Evolutionary conservation across 1,140 invertebrate genomes (phyloP).

Genomic region (Drosophila ogumai): DNA sequence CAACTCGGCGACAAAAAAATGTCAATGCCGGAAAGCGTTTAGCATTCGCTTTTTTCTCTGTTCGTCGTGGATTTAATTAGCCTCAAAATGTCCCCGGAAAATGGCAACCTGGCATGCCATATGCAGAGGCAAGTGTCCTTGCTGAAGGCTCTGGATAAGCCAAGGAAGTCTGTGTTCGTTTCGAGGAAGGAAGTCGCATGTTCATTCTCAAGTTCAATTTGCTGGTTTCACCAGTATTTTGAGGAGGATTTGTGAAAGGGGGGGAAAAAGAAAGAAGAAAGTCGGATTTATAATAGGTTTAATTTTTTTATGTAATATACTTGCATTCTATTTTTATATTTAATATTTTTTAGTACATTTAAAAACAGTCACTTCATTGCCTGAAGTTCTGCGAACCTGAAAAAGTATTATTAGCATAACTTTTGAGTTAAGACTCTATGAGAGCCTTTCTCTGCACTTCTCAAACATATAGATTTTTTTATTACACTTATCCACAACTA

Average conservation of each 20-base stretch:
- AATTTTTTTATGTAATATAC: too few species aligned
- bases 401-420: background rate
- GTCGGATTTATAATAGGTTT: background rate
- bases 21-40: constrained; percentile 80
- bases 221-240: constrained; percentile 35
- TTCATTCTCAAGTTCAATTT: constrained; percentile 75
- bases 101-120: constrained; percentile 70
- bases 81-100: constrained; percentile 69
- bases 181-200: constrained; percentile 69
- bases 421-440: background rate
- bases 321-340: too few species aligned
- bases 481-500: too few species aligned
- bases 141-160: constrained; percentile 47
- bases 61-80: constrained; percentile 74
- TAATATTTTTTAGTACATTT: too few species aligned
- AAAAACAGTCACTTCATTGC: too few species aligned
- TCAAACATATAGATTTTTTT: too few species aligned
- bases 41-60: constrained; percentile 60
- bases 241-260: background rate
- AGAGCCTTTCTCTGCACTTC: background rate
- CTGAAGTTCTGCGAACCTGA: too few species aligned
- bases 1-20: constrained; percentile 47
- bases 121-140: constrained; percentile 33
- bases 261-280: background rate
- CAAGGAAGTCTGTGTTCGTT: constrained; percentile 31